These are phyloP conservation scores for Galendromus occidentalis DNA, from an alignment of 1,140 invertebrate genomes.

Conservation along the genomic window DNA sequence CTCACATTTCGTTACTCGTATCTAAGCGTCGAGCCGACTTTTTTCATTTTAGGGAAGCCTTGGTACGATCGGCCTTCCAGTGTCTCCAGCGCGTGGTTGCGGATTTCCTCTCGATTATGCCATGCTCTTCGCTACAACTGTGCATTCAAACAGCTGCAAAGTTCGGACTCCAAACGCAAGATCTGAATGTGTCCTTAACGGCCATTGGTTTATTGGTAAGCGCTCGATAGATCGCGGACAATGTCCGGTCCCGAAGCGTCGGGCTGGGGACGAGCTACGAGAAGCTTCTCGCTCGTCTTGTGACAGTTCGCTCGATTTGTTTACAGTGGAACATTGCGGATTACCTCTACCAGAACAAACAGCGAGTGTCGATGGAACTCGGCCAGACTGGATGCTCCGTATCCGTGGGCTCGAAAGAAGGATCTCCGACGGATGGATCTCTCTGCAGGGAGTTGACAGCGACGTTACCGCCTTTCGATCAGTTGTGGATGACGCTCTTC, in stretches of 20 bases:
- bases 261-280: too few species aligned
- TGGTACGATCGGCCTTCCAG: constrained; percentile 82
- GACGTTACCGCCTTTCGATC: constrained; percentile 55
- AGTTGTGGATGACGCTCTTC: constrained; percentile 87
- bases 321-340: constrained; percentile 90
- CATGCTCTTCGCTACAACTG: constrained; percentile 61
- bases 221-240: not conserved
- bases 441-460: constrained; percentile 5
- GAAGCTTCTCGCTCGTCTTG: not conserved
- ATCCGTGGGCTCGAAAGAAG: constrained; percentile 13
- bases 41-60: constrained; percentile 45
- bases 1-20: not conserved
- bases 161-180: constrained; percentile 87
- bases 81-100: constrained; percentile 90
- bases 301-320: constrained; percentile 18
- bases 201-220: constrained; percentile 81
- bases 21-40: not conserved
- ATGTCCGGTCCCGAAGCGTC: not conserved
- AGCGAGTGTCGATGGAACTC: constrained; percentile 42
- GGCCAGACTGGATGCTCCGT: constrained; percentile 13
- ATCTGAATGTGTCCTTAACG: constrained; percentile 93
- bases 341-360: constrained; percentile 84
- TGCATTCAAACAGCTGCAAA: constrained; percentile 84
- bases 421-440: constrained; percentile 12
- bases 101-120: constrained; percentile 72